Conservation (phyloP, 2,888 invertebrate genomes). For the Thera britannica region DNA sequence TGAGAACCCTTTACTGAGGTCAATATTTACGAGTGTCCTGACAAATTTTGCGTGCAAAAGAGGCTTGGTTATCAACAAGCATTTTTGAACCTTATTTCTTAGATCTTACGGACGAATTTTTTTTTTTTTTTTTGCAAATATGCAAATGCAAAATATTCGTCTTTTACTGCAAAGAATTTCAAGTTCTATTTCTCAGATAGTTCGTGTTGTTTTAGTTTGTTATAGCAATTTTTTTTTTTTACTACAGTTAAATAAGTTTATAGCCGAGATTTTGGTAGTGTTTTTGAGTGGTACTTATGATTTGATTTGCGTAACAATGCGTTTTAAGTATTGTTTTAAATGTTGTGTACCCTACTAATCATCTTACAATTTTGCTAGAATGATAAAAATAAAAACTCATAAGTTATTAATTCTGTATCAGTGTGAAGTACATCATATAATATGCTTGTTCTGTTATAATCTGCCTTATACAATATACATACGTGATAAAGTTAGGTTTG, state of each 20-base stretch:
- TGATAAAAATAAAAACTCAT: too few species aligned
- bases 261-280: not conserved
- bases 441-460: too few species aligned
- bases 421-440: too few species aligned
- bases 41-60: slow-evolving; percentile 57
- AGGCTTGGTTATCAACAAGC: slow-evolving; percentile 15
- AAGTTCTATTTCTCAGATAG: slow-evolving; percentile 17
- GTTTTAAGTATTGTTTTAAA: slow-evolving; percentile 52
- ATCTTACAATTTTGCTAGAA: too few species aligned
- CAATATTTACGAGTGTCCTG: slow-evolving; percentile 69
- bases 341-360: too few species aligned
- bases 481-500: too few species aligned
- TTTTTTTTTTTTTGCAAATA: slow-evolving; percentile 16
- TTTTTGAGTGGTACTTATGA: slow-evolving; percentile 43
- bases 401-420: too few species aligned
- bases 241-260: not conserved
- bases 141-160: not conserved
- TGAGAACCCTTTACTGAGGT: slow-evolving; percentile 63
- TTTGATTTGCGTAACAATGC: slow-evolving; percentile 51
- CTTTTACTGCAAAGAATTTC: not conserved
- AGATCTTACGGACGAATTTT: slow-evolving; percentile 20
- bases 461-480: too few species aligned
- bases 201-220: not conserved
- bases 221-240: not conserved
- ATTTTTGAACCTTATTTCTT: slow-evolving; percentile 19